These are phyloP conservation scores for Lithophane leautieri DNA, from an alignment of 2,888 invertebrate genomes.

Conservation along the genomic window DNA sequence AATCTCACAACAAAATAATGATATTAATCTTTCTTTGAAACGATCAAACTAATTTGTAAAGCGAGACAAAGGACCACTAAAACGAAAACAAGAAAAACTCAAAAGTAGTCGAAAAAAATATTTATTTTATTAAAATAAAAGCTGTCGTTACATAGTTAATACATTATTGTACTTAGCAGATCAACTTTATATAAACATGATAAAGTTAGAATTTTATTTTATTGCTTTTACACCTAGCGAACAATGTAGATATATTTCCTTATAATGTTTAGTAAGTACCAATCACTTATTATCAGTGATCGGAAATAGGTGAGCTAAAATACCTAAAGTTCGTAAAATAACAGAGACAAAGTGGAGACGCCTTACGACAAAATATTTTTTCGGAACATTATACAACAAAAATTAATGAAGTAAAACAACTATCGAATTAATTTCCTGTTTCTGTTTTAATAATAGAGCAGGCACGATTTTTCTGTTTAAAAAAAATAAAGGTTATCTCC, in stretches of 20 bases:
- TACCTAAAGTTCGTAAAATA: no score
- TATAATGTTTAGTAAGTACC: conserved; percentile 57
- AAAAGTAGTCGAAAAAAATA: conserved; percentile 50
- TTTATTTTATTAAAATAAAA: conserved; percentile 68
- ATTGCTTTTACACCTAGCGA: conserved; percentile 45
- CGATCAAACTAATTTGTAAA: background rate
- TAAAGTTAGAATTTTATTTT: conserved; percentile 46
- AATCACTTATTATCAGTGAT: conserved; percentile 45
- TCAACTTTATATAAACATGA: conserved; percentile 45
- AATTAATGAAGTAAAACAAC: no score
- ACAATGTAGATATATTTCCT: conserved; percentile 15
- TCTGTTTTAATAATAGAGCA: no score
- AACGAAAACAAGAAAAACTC: background rate
- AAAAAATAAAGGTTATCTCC: no score
- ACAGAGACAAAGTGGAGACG: no score
- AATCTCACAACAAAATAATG: background rate
- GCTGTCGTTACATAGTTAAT: conserved; percentile 59
- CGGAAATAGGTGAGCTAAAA: no score
- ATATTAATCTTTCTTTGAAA: background rate
- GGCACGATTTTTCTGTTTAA: no score
- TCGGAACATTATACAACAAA: no score
- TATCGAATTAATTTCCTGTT: no score
- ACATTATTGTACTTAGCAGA: conserved; percentile 64
- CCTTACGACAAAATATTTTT: no score
- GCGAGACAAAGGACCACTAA: background rate